Base-by-base conservation (phyloP, 1,140 invertebrate genomes). In the Heterodera schachtii region DNA sequence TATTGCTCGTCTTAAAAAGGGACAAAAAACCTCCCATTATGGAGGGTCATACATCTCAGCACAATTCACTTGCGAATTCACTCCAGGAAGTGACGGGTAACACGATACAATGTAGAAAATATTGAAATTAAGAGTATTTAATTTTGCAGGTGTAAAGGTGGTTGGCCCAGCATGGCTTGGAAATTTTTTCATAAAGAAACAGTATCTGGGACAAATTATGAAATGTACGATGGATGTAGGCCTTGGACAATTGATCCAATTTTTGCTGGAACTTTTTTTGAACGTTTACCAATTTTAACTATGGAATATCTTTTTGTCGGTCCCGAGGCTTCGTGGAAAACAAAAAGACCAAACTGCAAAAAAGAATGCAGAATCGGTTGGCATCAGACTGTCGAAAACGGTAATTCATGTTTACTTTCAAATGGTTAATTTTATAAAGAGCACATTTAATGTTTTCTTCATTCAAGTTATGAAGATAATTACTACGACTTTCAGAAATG, bases 1-100 rank as follows among this genome's bases (percentile, higher is more conserved):
- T 90, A 95, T 96, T 83, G 93, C 94, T 83, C 94, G 94, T 0
- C 92, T 94, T 44, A 94, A 93, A 21, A 92, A 92, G 46, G 86
- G 92, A 6, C 92, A 95, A 87, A 41, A 52, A 47, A 71, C 70
- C 6, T 31, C 16, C 16, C 52, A 70, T 46, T 46, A n/a, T 3
- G 31, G 49, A 80, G 19, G 31, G 21, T 41, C 70, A 60, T 47
- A 21, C 19, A 31, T 73, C 8, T 80, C 78, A 16, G 78, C 70
- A 78, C 21, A 70, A 8, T 64, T 77, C 73, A 57, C 73, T 31
- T 60, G 77, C 43, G 70, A 47, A 47, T 80, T 52, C 43, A 31
- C 70, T 6, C 76, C 52, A 47, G 16, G 16, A 43, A 69, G 8
- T 46, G 31, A n/a, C 19, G 76, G 76, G 60, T 71, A 67, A 6